Percentiles rank a stretch among this genome's conserved stretches.
phyloP scores from a whole-genome alignment of 1,140 invertebrate genomes.

The Drosophila pseudoananassae region DNA sequence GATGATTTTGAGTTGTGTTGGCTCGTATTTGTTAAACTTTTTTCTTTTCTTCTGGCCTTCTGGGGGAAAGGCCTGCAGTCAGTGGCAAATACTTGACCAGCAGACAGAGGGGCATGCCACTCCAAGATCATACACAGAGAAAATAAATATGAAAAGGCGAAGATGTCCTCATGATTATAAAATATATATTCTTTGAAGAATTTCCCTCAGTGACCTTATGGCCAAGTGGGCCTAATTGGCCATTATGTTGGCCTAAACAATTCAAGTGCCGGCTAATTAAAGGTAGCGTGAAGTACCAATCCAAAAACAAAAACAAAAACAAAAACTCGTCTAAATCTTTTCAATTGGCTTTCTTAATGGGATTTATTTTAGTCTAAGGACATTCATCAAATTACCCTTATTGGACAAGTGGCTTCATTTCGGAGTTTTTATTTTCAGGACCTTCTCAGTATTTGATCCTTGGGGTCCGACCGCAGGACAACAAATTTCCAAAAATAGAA shows the following conservation, averaged over 20 bases:
- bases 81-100: conserved; percentile 69
- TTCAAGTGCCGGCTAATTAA: conserved; percentile 68
- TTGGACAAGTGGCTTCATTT: neutral
- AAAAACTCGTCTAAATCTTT: neutral
- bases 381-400: conserved; percentile 1
- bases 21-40: conserved; percentile 41
- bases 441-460: neutral
- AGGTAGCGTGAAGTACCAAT: conserved; percentile 71
- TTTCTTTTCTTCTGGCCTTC: conserved; percentile 4
- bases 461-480: conserved; percentile 19
- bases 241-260: conserved; percentile 65
- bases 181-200: too few relatives aligned
- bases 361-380: conserved; percentile 40
- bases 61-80: conserved; percentile 31
- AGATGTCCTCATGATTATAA: too few relatives aligned
- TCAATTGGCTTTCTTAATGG: conserved; percentile 29
- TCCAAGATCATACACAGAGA: conserved; percentile 10
- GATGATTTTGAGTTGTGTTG: conserved; percentile 42
- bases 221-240: conserved; percentile 73
- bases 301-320: conserved; percentile 13
- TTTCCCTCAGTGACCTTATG: conserved; percentile 13
- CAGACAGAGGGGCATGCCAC: conserved; percentile 30
- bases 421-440: conserved; percentile 2
- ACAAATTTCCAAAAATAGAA: conserved; percentile 54
- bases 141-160: too few relatives aligned